Conservation (phyloP, 2,797 vertebrate genomes). For the Acanthiza pusilla region DNA sequence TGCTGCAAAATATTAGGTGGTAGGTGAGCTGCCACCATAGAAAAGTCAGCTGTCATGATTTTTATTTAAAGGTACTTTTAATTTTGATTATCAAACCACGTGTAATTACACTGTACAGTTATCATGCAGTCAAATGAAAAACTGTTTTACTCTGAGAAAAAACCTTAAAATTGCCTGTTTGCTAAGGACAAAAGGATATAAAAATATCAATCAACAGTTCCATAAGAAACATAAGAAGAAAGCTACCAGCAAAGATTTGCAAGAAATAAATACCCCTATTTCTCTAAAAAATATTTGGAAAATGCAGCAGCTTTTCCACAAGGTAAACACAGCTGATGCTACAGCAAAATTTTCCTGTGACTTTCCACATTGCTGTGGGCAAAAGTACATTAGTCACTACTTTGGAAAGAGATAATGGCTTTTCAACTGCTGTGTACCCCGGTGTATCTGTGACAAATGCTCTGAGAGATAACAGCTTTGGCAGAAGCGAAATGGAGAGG, state of each 20-base stretch:
- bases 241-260: neutral
- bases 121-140: neutral
- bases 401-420: neutral
- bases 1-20: neutral
- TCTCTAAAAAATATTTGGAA: neutral
- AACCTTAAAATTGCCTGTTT: neutral
- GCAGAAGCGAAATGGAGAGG: neutral
- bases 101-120: neutral
- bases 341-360: neutral
- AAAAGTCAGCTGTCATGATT: neutral
- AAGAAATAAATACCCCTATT: neutral
- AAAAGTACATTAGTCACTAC: conserved; percentile 9
- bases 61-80: neutral
- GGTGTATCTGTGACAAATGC: neutral
- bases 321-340: neutral
- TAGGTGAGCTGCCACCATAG: neutral
- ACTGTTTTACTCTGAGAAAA: neutral
- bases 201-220: neutral
- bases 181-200: neutral
- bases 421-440: neutral
- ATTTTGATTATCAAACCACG: neutral
- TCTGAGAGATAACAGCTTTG: neutral
- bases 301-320: neutral
- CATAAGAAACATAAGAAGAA: neutral
- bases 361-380: neutral